Percentiles rank a stretch among this genome's conserved stretches.
These are phyloP conservation scores for Anthopleura sola DNA, from an alignment of 64 coral and sea anemone species.

Conservation along the genomic window DNA sequence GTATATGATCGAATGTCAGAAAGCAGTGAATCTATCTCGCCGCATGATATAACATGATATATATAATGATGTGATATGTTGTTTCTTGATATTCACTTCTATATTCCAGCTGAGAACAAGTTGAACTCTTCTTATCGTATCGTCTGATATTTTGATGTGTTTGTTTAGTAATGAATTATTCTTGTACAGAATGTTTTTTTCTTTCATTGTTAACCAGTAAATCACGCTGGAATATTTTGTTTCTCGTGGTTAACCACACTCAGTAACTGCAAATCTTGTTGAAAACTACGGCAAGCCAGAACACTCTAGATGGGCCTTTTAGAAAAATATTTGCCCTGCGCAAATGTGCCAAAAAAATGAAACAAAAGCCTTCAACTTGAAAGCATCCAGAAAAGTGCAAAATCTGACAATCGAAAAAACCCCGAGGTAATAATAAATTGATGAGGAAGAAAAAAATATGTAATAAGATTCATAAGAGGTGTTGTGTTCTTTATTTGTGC, in stretches of 20 bases:
- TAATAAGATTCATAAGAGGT: not conserved
- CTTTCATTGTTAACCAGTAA: not conserved
- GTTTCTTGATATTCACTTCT: no score
- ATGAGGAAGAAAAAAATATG: not conserved
- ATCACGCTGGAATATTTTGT: not conserved
- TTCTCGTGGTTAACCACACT: slow-evolving; percentile 1
- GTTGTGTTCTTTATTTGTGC: not conserved
- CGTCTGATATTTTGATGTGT: not conserved
- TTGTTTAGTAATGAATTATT: not conserved
- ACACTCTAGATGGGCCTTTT: not conserved
- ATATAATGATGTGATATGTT: no score
- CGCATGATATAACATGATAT: no score
- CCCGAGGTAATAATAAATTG: not conserved
- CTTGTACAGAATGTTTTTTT: not conserved
- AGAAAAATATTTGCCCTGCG: not conserved
- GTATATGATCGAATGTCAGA: no score
- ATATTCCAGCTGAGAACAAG: no score
- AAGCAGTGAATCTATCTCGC: no score
- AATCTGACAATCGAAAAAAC: not conserved
- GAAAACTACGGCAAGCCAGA: not conserved
- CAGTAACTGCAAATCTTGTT: not conserved
- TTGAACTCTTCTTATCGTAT: no score
- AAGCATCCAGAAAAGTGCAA: not conserved
- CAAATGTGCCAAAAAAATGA: not conserved
- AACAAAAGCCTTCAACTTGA: not conserved